Evolutionary conservation across 2,113 vertebrate genomes (phyloP), one percentile per base, ranked within the genome.

Genomic region (Butorides virescens): DNA sequence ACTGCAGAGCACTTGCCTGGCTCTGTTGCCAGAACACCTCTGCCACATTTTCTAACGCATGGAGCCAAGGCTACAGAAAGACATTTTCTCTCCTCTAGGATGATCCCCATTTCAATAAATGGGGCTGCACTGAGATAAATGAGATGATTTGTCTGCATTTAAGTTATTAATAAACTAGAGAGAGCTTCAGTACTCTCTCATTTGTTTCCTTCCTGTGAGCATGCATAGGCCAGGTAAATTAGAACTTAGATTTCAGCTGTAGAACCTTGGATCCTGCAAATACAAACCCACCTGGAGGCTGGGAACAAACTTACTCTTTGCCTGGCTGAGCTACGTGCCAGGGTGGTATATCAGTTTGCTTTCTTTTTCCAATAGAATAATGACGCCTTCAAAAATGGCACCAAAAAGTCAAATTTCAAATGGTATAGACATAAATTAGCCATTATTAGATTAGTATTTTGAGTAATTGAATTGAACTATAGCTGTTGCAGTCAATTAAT

Each of bases 401-500:
- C 66, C 26, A 50, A n/a, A 86, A 89, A 72, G 36, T 88, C 92
- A 86, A 67, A 88, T 86, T 95, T 81, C 86, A 83, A 77, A 79
- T 30, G 9, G 50, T 80, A 72, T 14, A 89, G 74, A 66, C 61
- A 85, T 26, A 85, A 95, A 93, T 79, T 76, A 34, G 32, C 75
- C 55, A 70, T 74, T 73, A 93, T 91, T 92, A 87, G 56, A 53
- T 96, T 89, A 92, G 92, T 62, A 86, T 94, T 96, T 89, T 59
- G 92, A 88, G 89, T 91, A 91, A 92, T 82, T 85, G 58, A 88
- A 97, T 76, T 96, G 62, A 96, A 92, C 71, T 94, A 88, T 47
- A 96, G 91, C 92, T 95, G 88, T 89, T 95, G 80, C 84, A 85
- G 76, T 94, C 91, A 92, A 93, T 88, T 88, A 93, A 70, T 53